Conservation (phyloP, 2,797 vertebrate genomes). For the Sphenopsis melanotis region DNA sequence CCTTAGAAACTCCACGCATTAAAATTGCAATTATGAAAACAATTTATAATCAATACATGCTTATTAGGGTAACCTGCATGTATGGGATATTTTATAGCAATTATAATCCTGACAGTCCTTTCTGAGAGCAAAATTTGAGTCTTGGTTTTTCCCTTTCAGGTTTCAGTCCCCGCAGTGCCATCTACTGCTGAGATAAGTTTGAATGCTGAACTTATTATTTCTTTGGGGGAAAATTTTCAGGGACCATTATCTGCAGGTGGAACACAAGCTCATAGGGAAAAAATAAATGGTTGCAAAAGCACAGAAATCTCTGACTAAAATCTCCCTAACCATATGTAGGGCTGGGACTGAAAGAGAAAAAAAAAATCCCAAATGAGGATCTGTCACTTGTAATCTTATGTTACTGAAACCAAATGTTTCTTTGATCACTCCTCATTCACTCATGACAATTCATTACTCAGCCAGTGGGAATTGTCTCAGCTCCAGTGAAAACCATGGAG, state of each 20-base stretch:
- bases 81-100: not conserved
- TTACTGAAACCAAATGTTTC: not conserved
- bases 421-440: not conserved
- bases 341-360: not conserved
- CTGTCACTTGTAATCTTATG: not conserved
- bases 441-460: not conserved
- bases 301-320: not conserved
- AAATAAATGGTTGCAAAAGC: not conserved
- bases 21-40: slow-evolving; percentile 11
- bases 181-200: slow-evolving; percentile 42
- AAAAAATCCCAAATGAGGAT: not conserved
- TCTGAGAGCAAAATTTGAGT: not conserved
- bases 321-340: not conserved
- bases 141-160: not conserved
- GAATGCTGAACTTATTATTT: not conserved
- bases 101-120: not conserved
- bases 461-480: not conserved
- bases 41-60: not conserved
- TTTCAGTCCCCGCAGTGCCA: slow-evolving; percentile 62
- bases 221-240: not conserved
- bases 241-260: not conserved
- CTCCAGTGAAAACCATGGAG: not conserved
- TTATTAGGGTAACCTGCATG: slow-evolving; percentile 9
- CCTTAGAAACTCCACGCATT: not conserved
- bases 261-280: not conserved